Base-by-base conservation (phyloP, 2,113 vertebrate genomes). In the Pterocles orientalis region DNA sequence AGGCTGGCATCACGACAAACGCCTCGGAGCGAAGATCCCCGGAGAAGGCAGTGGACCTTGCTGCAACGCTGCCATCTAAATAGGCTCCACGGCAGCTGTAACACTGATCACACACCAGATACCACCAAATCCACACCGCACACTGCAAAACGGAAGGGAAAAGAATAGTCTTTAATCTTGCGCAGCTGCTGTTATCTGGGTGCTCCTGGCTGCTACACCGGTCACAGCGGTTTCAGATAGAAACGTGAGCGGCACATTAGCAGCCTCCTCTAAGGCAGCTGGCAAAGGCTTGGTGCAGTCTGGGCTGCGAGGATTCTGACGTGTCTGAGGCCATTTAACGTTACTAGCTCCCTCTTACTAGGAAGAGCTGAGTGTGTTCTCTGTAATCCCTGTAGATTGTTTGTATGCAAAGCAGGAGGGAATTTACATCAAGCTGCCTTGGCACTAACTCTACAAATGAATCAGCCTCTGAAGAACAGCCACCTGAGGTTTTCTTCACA, bases 1-100 rank as follows among this genome's bases (percentile, higher is more conserved):
- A 29, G 47, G 76, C 0, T 84, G 88, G 76, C 88, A 88, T 16
- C 57, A 65, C 0, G 0, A 91, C 83, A 85, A 65, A 61, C 0
- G 15, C 31, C 45, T 33, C 2, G 2, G 13, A 69, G 33, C 0
- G 0, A 77, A 61, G 82, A n/a, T 3, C 75, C 24, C 28, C 3
- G 6, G 51, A n/a, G 66, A 48, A 82, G 53, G 21, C 70, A 71
- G 70, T 0, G 1, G 70, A 50, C 34, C 8, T 3, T 1, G 10
- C 24, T 6, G n/a, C 57, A 24, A 28, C 0, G 3, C 61, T 57
- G 86, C 50, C 82, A 50, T 14, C 66, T 61, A 18, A 70, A 54
- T 1, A 25, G 21, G 50, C 23, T 70, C 69, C 16, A 4, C 1
- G 2, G 81, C 62, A 88, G 34, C 77, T 25, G 25, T 21, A 12